phyloP scores from a whole-genome alignment of 1,140 invertebrate genomes.

The Drosophila tristis region DNA sequence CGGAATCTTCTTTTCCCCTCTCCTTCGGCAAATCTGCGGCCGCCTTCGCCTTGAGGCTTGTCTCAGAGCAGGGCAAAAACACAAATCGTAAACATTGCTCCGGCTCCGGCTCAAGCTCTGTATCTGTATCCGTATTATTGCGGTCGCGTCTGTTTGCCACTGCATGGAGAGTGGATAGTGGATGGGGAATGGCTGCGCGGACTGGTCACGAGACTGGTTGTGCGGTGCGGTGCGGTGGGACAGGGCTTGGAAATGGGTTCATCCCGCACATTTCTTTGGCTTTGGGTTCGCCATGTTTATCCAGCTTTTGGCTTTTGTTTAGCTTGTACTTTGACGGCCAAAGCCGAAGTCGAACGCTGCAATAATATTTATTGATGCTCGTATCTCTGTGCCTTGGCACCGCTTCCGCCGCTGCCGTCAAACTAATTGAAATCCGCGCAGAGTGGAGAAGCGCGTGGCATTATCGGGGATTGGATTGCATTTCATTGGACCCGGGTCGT shows the following conservation, averaged over 20 bases:
- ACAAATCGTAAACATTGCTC: no score
- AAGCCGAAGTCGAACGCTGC: conserved; percentile 31
- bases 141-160: no score
- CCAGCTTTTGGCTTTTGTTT: conserved; percentile 56
- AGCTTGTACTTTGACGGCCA: conserved; percentile 43
- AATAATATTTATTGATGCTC: conserved; percentile 60
- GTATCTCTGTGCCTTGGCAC: not conserved
- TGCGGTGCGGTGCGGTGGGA: not conserved
- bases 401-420: not conserved
- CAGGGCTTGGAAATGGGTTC: not conserved
- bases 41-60: no score
- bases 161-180: no score
- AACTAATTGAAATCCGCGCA: conserved; percentile 24
- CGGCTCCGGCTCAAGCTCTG: no score
- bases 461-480: not conserved
- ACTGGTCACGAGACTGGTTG: not conserved
- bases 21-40: no score
- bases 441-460: not conserved
- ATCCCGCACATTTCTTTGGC: not conserved
- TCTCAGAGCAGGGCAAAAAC: no score
- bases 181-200: not conserved
- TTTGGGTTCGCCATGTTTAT: conserved; percentile 40
- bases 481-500: not conserved
- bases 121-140: no score
- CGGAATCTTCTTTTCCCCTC: no score